Evolutionary conservation across 2,113 vertebrate species (phyloP), one percentile per base, ranked within the genome.

Genomic region (Xenopus tropicalis): DNA sequence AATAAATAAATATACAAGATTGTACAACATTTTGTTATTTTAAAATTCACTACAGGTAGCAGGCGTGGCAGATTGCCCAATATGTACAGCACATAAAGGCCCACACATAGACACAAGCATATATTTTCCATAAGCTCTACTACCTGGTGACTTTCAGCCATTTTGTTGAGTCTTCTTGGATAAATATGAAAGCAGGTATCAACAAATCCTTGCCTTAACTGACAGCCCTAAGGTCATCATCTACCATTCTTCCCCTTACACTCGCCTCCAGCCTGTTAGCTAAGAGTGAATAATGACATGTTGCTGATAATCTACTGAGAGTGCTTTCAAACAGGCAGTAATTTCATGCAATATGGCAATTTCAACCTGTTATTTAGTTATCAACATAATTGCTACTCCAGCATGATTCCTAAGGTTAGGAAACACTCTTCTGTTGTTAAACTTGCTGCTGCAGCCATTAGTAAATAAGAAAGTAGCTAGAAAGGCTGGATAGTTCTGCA

Each of bases 321-420:
- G 65, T 68, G 65, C 72, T 74, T 74, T 74, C 65, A 61, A 29
- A 61, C 56, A 74, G 56, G 43, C 57, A 42, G 65, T 48, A 74
- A 68, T 74, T 74, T 61, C 46, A 16, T 21, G 54, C 63, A 25
- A 68, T 59, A 61, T n/a, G 24, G 66, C 56, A 74, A 66, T 58
- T 4, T 0, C 17, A 66, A 66, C 78, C 66, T 70, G 77, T 80
- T 74, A 72, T 10, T 73, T 74, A 78, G 80, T 70, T 11, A 68
- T 24, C 11, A 79, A 1, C 63, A 71, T 29, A 62, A 78, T 77
- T 21, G 64, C 12, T 70, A 0, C 19, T 12, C 51, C 69, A 81
- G 78, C 71, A 13, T 0, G 0, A 37, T 0, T 71, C 25, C 54
- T 23, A 67, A 59, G 64, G 63, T 61, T 68, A 52, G 70, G 24